Evolutionary conservation across 2,888 invertebrate species (phyloP), one percentile per base, ranked within the genome.

Genomic region (Metopia argyrocephala): DNA sequence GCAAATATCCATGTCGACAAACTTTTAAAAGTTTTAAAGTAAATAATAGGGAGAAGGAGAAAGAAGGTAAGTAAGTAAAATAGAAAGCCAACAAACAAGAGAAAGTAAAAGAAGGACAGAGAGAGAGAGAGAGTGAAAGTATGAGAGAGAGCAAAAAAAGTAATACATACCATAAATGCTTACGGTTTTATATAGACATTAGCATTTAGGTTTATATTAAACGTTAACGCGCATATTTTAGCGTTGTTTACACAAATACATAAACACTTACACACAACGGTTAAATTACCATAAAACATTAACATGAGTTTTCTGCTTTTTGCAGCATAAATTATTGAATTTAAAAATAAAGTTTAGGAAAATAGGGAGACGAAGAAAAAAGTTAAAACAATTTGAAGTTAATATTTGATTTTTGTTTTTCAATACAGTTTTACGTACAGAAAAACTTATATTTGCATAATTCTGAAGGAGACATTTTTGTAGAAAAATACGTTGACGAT

Each of bases 121-220:
- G 0, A 31, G 12, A 31, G 31, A 31, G 12, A 31, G 3, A 3
- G 31, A 15, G 38, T 38, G 12, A 38, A 15, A 38, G n/a, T n/a
- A n/a, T n/a, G 2, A 12, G 0, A 31, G 12, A 31, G 31, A 31
- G 12, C 7, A 12, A 3, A 12, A 15, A 15, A 12, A 9, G 15
- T 9, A 38, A 15, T 12, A 38, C 9, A 38, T 38, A 15, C 12
- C 12, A 18, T 56, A 56, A 54, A 54, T 54, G 54, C 54, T 54
- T 25, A 54, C 25, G 54, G n/a, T 23, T 54, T 56, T 56, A 56
- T 56, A n/a, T 27, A 56, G 56, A 56, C 56, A 56, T 56, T 18
- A 56, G 56, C 56, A 56, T 56, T 56, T 28, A 56, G 56, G 56
- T 56, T 56, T 28, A 56, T 56, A 56, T 56, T 56, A 27, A 56